Evolutionary conservation across 2,113 vertebrate genomes (phyloP).

Genomic region (Percopsis transmontana): DNA sequence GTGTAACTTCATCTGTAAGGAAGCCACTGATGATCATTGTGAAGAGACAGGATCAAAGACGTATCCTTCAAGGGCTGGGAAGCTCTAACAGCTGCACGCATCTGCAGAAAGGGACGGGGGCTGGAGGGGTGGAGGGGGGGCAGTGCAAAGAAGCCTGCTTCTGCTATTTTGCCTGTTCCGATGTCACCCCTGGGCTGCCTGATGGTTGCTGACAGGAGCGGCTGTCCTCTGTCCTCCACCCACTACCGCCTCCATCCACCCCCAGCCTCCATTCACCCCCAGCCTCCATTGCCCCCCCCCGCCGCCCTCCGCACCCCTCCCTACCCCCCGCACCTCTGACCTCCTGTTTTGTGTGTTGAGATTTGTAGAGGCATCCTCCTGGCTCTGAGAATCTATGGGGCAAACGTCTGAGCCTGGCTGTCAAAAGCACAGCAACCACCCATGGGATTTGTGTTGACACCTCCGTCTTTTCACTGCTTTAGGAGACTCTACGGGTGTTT

Average conservation of each 20-base stretch:
- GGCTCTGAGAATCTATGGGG: conserved; percentile 39
- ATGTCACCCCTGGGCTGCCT: conserved; percentile 66
- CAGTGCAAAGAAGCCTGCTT: conserved; percentile 23
- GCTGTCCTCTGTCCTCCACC: conserved; percentile 57
- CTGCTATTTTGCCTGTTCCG: conserved; percentile 46
- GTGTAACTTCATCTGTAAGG: background rate
- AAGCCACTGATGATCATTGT: background rate
- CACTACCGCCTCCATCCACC: conserved; percentile 12
- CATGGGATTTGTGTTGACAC: conserved; percentile 15
- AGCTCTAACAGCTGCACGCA: conserved; percentile 30
- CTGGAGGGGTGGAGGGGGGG: background rate
- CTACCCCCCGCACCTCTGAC: background rate
- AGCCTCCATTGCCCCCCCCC: conserved; percentile 11
- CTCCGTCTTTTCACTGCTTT: conserved; percentile 24
- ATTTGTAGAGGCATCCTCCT: conserved; percentile 40
- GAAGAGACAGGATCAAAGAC: background rate
- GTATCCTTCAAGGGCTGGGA: background rate
- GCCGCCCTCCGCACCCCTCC: conserved; percentile 18
- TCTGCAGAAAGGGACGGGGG: background rate
- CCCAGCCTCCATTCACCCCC: conserved; percentile 7
- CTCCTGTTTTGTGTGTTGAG: background rate
- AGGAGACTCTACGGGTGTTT: conserved; percentile 5
- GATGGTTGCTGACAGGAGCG: conserved; percentile 70
- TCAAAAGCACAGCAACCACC: conserved; percentile 62
- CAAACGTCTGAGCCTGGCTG: conserved; percentile 42